Percentiles rank a stretch among this genome's conserved stretches.
These are phyloP conservation scores for Pithys albifrons DNA, from an alignment of 2,113 vertebrate species.

Conservation along the genomic window DNA sequence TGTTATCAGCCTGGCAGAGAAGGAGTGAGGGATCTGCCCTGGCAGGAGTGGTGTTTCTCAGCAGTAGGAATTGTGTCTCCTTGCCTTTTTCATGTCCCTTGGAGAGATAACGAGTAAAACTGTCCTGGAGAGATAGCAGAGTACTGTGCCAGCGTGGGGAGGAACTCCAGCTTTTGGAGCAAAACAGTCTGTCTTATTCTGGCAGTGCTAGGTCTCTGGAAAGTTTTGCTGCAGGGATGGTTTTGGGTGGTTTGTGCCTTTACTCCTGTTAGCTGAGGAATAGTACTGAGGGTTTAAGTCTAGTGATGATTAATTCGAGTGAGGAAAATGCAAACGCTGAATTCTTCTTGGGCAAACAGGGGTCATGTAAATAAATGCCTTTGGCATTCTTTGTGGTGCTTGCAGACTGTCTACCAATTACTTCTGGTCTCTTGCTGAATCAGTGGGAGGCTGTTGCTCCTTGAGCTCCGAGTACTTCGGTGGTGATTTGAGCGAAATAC, in stretches of 20 bases:
- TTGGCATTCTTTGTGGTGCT: constrained; percentile 32
- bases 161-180: background rate
- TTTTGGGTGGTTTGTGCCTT: background rate
- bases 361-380: constrained; percentile 45
- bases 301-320: constrained; percentile 12
- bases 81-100: background rate
- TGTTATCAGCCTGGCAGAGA: background rate
- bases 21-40: background rate
- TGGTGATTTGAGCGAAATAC: background rate
- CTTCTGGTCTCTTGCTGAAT: constrained; percentile 37
- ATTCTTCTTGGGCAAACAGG: constrained; percentile 20
- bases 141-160: background rate
- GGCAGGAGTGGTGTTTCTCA: background rate
- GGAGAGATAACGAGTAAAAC: background rate
- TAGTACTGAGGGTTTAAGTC: background rate
- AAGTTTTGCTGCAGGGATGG: background rate
- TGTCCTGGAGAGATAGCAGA: background rate
- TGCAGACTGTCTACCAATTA: constrained; percentile 18
- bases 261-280: background rate
- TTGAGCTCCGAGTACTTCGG: background rate
- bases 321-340: constrained; percentile 5
- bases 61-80: background rate
- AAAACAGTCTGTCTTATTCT: background rate
- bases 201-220: background rate
- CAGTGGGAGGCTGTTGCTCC: constrained; percentile 31